Evolutionary conservation across 2,888 invertebrate species (phyloP).

Genomic region (Pyrrhia umbra): DNA sequence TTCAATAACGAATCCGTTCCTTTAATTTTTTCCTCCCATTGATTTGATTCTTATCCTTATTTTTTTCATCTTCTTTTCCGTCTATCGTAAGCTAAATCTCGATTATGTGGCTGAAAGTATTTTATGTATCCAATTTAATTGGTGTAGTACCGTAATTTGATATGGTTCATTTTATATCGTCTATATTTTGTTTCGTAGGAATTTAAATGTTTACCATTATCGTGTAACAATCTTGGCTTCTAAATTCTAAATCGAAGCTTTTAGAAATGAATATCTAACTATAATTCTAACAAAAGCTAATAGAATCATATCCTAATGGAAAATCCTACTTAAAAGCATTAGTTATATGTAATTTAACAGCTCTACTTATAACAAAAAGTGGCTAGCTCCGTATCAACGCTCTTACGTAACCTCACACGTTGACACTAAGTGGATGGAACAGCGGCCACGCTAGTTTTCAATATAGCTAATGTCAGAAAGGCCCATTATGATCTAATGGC

Average conservation of each 20-base stretch:
- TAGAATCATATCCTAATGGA: neutral
- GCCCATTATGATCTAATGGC: slow-evolving; percentile 68
- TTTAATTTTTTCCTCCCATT: slow-evolving; percentile 41
- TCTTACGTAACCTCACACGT: slow-evolving; percentile 42
- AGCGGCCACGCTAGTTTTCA: slow-evolving; percentile 61
- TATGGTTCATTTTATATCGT: slow-evolving; percentile 1
- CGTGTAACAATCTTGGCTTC: neutral
- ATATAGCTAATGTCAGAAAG: slow-evolving; percentile 61
- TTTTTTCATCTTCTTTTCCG: slow-evolving; percentile 19
- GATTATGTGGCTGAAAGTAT: slow-evolving; percentile 18
- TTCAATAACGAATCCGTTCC: slow-evolving; percentile 41
- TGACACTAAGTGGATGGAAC: slow-evolving; percentile 64
- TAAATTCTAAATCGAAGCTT: neutral
- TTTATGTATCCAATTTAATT: slow-evolving; percentile 29
- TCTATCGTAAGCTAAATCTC: slow-evolving; percentile 3
- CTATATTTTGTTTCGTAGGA: neutral
- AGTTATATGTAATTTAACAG: neutral
- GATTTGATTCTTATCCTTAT: slow-evolving; percentile 39
- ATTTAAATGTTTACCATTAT: neutral
- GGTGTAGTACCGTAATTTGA: slow-evolving; percentile 6
- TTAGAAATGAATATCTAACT: neutral
- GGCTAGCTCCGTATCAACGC: slow-evolving; percentile 8
- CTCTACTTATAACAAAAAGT: slow-evolving; percentile 24
- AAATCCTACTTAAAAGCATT: neutral
- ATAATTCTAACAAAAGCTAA: neutral